These are phyloP conservation scores for Noctua janthe DNA, from an alignment of 2,888 invertebrate species.

Conservation along the genomic window DNA sequence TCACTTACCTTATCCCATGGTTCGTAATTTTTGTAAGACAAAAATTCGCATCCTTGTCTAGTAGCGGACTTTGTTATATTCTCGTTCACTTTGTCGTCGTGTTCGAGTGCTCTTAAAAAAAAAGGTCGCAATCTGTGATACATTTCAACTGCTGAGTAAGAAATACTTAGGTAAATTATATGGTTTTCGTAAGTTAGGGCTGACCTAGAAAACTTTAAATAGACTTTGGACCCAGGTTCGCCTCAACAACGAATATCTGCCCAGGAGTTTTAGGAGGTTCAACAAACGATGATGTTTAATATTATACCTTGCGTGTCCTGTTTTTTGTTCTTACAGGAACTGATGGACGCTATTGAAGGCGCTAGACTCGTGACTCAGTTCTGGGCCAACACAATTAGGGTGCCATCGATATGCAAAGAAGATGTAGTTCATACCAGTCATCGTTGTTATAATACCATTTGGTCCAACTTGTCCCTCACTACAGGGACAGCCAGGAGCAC, in stretches of 20 bases:
- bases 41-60: background rate
- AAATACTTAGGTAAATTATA: background rate
- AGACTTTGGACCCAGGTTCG: background rate
- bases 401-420: background rate
- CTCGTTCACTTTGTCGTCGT: background rate
- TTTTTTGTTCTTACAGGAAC: background rate
- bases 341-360: background rate
- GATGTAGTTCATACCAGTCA: background rate
- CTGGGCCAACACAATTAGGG: background rate
- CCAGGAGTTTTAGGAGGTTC: background rate
- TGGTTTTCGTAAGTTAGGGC: background rate
- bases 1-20: background rate
- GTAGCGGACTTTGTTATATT: background rate
- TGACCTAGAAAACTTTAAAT: background rate
- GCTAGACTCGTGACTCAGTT: background rate
- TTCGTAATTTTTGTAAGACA: background rate
- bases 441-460: background rate
- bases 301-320: background rate
- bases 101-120: conserved; percentile 4
- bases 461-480: background rate
- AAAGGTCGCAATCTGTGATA: background rate
- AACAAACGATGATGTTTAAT: background rate
- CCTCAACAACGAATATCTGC: background rate
- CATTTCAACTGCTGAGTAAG: background rate
- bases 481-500: background rate